Evolutionary conservation across 2,113 vertebrate species (phyloP).

Genomic region (Trinectes maculatus): DNA sequence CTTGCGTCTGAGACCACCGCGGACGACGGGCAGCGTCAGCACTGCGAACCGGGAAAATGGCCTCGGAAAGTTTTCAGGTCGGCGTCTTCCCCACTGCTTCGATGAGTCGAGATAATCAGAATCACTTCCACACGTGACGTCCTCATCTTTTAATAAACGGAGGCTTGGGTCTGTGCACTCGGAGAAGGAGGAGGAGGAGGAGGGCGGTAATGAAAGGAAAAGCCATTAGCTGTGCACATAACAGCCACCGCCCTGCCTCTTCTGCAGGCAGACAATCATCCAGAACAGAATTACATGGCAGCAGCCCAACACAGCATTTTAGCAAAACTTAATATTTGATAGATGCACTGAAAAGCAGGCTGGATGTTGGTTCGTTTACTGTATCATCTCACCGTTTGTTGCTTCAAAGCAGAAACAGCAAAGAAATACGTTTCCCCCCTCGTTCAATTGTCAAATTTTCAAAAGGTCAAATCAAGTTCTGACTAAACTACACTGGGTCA

Average conservation of each 20-base stretch:
- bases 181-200: too few relatives aligned
- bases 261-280: slow-evolving; percentile 48
- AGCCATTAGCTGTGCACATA: slow-evolving; percentile 62
- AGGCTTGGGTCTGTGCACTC: slow-evolving; percentile 47
- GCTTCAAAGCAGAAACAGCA: slow-evolving; percentile 3
- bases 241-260: slow-evolving; percentile 32
- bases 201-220: slow-evolving; percentile 75
- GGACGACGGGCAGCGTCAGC: slow-evolving; percentile 4
- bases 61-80: slow-evolving; percentile 17
- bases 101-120: slow-evolving; percentile 9
- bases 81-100: too few relatives aligned
- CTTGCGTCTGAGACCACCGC: slow-evolving; percentile 42
- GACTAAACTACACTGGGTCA: too few relatives aligned
- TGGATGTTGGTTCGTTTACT: too few relatives aligned
- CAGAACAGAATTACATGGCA: slow-evolving; percentile 70
- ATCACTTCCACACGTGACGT: slow-evolving; percentile 15
- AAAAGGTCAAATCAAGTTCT: too few relatives aligned
- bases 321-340: slow-evolving; percentile 68
- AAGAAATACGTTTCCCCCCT: neutral
- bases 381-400: neutral
- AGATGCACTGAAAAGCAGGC: slow-evolving; percentile 54
- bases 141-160: slow-evolving; percentile 18
- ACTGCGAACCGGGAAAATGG: too few relatives aligned
- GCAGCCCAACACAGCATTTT: slow-evolving; percentile 57
- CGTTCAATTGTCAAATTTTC: too few relatives aligned